These are phyloP conservation scores for Campopleginae sp. DNA, from an alignment of 2,888 invertebrate species.

Conservation along the genomic window DNA sequence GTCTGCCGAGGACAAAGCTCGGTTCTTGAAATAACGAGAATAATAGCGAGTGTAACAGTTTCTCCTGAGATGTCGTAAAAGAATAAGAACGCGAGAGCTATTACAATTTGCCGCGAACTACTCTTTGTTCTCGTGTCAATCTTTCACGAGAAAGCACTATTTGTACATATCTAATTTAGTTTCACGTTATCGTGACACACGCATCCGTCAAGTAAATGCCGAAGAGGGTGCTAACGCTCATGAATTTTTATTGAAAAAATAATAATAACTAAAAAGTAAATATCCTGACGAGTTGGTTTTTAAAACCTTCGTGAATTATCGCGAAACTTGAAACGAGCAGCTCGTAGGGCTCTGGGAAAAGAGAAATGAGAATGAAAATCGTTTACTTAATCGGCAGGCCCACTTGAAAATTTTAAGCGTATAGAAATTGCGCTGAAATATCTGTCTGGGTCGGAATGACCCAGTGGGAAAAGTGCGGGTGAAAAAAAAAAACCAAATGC, in stretches of 20 bases:
- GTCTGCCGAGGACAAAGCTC: background rate
- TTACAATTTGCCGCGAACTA: background rate
- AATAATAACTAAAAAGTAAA: background rate
- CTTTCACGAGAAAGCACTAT: constrained; percentile 37
- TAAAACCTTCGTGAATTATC: background rate
- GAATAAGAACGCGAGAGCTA: background rate
- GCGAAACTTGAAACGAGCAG: background rate
- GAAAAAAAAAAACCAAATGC: background rate
- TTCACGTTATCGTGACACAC: constrained; percentile 40
- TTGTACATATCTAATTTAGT: constrained; percentile 17
- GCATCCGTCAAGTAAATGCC: constrained; percentile 49
- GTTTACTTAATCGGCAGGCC: too few species aligned
- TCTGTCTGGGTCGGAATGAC: too few species aligned
- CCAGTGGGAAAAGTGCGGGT: too few species aligned
- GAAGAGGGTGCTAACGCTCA: constrained; percentile 22
- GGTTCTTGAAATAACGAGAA: background rate
- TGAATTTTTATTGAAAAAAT: constrained; percentile 31
- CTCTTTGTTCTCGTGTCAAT: background rate
- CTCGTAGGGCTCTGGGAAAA: background rate
- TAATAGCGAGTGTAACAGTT: background rate
- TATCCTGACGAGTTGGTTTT: background rate
- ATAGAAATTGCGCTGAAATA: too few species aligned
- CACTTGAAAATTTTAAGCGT: too few species aligned
- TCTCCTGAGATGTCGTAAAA: constrained; percentile 4
- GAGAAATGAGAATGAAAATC: background rate